Conservation (phyloP, 2,888 invertebrate species). For the Nineta flava region DNA sequence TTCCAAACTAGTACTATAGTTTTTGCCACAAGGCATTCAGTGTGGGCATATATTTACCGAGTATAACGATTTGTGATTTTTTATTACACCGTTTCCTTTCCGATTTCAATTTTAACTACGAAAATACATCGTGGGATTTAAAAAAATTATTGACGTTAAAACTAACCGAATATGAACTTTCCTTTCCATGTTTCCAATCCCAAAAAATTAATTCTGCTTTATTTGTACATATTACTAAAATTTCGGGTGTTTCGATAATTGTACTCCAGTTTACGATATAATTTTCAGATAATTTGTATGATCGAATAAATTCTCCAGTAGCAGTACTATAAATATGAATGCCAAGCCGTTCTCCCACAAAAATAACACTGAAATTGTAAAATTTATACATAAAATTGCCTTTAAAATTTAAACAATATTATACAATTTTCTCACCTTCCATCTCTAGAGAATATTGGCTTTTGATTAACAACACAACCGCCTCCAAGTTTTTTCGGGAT, state of each 20-base stretch:
- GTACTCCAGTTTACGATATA: constrained; percentile 34
- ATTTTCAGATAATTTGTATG: constrained; percentile 34
- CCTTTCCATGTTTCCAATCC: constrained; percentile 25
- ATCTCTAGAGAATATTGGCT: constrained; percentile 44
- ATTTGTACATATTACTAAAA: constrained; percentile 36
- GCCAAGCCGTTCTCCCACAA: constrained; percentile 38
- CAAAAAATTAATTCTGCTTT: constrained; percentile 38
- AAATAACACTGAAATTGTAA: constrained; percentile 35
- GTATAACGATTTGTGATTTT: no score
- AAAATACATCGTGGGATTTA: no score
- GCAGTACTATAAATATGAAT: constrained; percentile 45
- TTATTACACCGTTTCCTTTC: not conserved
- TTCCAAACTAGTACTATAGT: no score
- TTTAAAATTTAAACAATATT: not conserved
- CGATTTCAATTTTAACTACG: no score
- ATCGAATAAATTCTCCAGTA: constrained; percentile 44
- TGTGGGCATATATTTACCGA: no score
- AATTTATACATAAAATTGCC: constrained; percentile 1
- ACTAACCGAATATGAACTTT: no score
- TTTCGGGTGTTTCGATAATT: constrained; percentile 28
- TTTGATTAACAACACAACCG: constrained; percentile 39
- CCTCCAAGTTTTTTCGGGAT: constrained; percentile 41
- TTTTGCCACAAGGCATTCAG: no score
- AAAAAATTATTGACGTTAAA: no score
- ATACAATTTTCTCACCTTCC: constrained; percentile 36